Evolutionary conservation across 1,140 invertebrate genomes (phyloP), one percentile per base, ranked within the genome.

Genomic region (Contarinia nasturtii): DNA sequence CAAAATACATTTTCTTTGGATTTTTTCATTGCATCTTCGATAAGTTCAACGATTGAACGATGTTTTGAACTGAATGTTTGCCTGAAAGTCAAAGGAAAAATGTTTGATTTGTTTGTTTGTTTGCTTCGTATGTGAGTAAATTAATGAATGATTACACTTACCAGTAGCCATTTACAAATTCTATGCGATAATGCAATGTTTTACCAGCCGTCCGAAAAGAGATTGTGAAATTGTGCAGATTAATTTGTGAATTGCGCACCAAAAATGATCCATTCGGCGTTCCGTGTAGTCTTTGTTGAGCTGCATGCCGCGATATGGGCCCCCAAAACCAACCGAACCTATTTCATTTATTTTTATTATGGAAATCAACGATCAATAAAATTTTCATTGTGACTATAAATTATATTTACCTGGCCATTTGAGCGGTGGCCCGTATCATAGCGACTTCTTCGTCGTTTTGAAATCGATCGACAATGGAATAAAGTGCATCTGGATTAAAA

Each of bases 211-310:
- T 83, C 50, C 79, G 70, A 63, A 86, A 85, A 59, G 79, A 83
- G 15, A 86, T 62, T 21, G 71, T 73, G 40, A 85, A 68, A 52
- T 80, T 74, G 48, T 80, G 79, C 1, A 77, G 78, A 33, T 53
- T 57, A 7, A 57, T 57, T 36, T 63, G 61, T 11, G 80, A 84
- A 59, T 85, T 81, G 17, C 81, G 68, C 7, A 86, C 79, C 38
- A 86, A 64, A 64, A 86, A 86, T 48, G 82, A 75, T 48, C 82
- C 82, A 62, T 85, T 81, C 21, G 79, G 76, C 58, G 82, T 75
- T 48, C 75, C 71, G n/a, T 67, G 62, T 15, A 82, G 52, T 45
- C 65, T 65, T 15, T 61, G 59, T 54, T 70, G 66, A 2, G 67
- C 67, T 51, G 68, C 61, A 4, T 55, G 52, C 22, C 65, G 58